Percentiles rank a stretch among this genome's conserved stretches.
These are phyloP conservation scores for Megamerina dolium DNA, from an alignment of 2,888 invertebrate genomes.

Conservation along the genomic window DNA sequence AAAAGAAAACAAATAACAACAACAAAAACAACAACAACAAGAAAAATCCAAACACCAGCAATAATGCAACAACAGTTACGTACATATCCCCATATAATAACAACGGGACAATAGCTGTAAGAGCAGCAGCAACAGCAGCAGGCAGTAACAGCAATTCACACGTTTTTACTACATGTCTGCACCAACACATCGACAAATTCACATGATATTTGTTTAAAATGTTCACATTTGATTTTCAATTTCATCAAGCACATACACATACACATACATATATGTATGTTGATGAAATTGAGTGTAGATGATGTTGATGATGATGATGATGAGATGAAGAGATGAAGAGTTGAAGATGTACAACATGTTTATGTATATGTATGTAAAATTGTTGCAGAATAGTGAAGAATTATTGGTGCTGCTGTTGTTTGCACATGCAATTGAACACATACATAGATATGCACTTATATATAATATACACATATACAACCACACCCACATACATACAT, in stretches of 20 bases:
- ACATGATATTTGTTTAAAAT: slow-evolving; percentile 19
- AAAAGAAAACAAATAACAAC: background rate
- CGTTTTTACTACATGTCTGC: background rate
- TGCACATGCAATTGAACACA: background rate
- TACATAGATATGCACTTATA: background rate
- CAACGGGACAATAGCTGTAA: too few relatives aligned
- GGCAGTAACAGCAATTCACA: background rate
- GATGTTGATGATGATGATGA: too few relatives aligned
- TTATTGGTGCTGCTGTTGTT: too few relatives aligned
- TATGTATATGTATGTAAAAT: too few relatives aligned
- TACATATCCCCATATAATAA: too few relatives aligned
- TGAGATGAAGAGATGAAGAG: too few relatives aligned
- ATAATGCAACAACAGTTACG: too few relatives aligned
- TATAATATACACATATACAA: too few relatives aligned
- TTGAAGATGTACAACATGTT: too few relatives aligned
- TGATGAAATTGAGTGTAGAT: slow-evolving; percentile 1
- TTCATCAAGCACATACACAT: slow-evolving; percentile 9
- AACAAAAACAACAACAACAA: slow-evolving; percentile 2
- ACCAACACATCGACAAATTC: background rate
- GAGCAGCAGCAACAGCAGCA: background rate
- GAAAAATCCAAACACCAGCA: background rate
- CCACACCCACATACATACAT: too few relatives aligned
- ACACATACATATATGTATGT: background rate
- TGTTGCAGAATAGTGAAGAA: too few relatives aligned
- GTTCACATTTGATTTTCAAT: slow-evolving; percentile 23